Conservation (phyloP, 2,888 invertebrate species). For the Ferrisia virgata region DNA sequence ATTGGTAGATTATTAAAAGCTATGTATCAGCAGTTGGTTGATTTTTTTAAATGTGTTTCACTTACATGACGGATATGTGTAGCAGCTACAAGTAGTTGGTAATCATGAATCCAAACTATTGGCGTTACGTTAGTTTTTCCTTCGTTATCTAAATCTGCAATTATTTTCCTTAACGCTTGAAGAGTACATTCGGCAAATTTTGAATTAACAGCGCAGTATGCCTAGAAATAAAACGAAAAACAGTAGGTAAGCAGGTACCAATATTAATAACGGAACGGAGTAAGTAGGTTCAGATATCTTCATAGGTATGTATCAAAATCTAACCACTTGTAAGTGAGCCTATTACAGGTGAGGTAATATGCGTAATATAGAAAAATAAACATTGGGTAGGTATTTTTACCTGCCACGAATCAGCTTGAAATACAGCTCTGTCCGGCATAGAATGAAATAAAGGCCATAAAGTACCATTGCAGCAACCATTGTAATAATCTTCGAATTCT, state of each 20-base stretch:
- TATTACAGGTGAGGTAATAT: no score
- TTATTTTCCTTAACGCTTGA: slow-evolving; percentile 52
- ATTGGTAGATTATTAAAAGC: background rate
- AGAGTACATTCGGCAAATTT: slow-evolving; percentile 53
- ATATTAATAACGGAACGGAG: no score
- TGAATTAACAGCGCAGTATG: slow-evolving; percentile 53
- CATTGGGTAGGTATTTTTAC: no score
- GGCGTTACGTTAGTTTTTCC: slow-evolving; percentile 53
- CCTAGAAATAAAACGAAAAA: slow-evolving; percentile 48
- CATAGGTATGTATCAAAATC: no score
- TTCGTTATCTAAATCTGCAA: slow-evolving; percentile 51
- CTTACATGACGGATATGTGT: slow-evolving; percentile 55
- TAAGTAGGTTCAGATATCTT: no score
- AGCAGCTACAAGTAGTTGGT: slow-evolving; percentile 57
- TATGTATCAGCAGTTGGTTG: background rate
- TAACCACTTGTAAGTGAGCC: no score
- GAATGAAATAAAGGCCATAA: slow-evolving; percentile 92
- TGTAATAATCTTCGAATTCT: slow-evolving; percentile 82
- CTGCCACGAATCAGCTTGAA: slow-evolving; percentile 75
- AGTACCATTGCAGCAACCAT: slow-evolving; percentile 87
- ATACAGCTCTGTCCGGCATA: slow-evolving; percentile 84
- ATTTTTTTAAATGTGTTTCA: background rate
- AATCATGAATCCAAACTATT: slow-evolving; percentile 59
- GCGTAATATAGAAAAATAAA: no score
- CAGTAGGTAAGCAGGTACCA: background rate